Percentiles rank a stretch among this genome's conserved stretches.
Conservation (phyloP, 2,888 invertebrate genomes). For the Xestia c-nigrum region DNA sequence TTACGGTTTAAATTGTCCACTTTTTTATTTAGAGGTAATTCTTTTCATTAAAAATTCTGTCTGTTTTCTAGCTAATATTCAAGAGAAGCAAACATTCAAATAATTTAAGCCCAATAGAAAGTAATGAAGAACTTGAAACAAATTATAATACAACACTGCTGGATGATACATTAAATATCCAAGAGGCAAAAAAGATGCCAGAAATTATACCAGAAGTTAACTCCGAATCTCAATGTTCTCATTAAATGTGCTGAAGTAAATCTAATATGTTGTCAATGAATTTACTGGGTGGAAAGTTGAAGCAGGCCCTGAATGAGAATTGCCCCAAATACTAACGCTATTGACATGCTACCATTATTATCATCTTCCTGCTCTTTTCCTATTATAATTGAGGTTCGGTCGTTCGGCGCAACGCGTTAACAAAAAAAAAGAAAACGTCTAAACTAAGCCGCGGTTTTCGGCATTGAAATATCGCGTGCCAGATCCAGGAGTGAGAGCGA, state of each 20-base stretch:
- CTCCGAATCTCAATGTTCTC: conserved; percentile 29
- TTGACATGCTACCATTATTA: too few relatives aligned
- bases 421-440: too few relatives aligned
- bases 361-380: too few relatives aligned
- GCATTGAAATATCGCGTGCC: too few relatives aligned
- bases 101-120: conserved; percentile 71
- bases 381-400: too few relatives aligned
- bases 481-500: too few relatives aligned
- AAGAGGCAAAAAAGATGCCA: conserved; percentile 46
- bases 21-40: neutral
- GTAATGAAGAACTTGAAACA: conserved; percentile 65
- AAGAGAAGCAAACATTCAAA: conserved; percentile 80
- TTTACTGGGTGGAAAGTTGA: neutral
- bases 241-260: conserved; percentile 7
- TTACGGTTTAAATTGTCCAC: neutral
- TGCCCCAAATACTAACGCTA: too few relatives aligned
- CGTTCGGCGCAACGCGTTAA: too few relatives aligned
- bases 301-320: neutral
- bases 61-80: conserved; percentile 77
- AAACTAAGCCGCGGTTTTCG: too few relatives aligned
- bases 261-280: neutral
- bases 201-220: conserved; percentile 24
- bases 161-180: conserved; percentile 37
- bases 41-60: neutral
- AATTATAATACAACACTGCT: conserved; percentile 54